A percentile compares a stretch with the other conserved stretches of the same genome.
phyloP scores from a whole-genome alignment of 2,113 vertebrate species.

The Callopanchax toddi region DNA sequence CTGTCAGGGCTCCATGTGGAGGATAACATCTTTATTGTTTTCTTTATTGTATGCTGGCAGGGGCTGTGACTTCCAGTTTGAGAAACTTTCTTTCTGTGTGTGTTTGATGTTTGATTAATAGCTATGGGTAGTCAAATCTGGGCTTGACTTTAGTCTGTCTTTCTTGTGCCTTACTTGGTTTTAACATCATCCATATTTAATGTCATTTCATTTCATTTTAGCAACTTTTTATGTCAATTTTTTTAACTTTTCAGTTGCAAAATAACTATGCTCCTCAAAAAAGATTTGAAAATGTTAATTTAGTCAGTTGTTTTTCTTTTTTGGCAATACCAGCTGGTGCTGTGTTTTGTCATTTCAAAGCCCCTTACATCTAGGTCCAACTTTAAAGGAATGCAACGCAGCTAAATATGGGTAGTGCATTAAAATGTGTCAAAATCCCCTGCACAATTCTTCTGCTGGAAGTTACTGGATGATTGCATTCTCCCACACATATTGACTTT shows the following conservation, averaged over 20 bases:
- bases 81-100: slow-evolving; percentile 44
- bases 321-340: too few relatives aligned
- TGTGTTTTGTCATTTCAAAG: too few relatives aligned
- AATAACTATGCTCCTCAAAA: too few relatives aligned
- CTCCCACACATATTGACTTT: too few relatives aligned
- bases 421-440: too few relatives aligned
- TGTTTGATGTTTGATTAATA: slow-evolving; percentile 49
- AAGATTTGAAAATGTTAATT: slow-evolving; percentile 8
- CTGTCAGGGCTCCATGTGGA: slow-evolving; percentile 56
- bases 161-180: slow-evolving; percentile 37
- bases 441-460: too few relatives aligned
- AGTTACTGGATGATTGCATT: too few relatives aligned
- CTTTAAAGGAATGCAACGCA: too few relatives aligned
- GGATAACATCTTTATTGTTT: slow-evolving; percentile 78
- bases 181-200: slow-evolving; percentile 39
- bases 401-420: too few relatives aligned
- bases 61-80: slow-evolving; percentile 45
- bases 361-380: too few relatives aligned
- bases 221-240: slow-evolving; percentile 12
- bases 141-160: slow-evolving; percentile 20
- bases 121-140: slow-evolving; percentile 44
- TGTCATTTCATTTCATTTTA: slow-evolving; percentile 15
- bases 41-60: slow-evolving; percentile 68
- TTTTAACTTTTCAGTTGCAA: not conserved
- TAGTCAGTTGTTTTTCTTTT: too few relatives aligned